phyloP scores from a whole-genome alignment of 1,140 invertebrate genomes.

The Drosophila fuyamai region DNA sequence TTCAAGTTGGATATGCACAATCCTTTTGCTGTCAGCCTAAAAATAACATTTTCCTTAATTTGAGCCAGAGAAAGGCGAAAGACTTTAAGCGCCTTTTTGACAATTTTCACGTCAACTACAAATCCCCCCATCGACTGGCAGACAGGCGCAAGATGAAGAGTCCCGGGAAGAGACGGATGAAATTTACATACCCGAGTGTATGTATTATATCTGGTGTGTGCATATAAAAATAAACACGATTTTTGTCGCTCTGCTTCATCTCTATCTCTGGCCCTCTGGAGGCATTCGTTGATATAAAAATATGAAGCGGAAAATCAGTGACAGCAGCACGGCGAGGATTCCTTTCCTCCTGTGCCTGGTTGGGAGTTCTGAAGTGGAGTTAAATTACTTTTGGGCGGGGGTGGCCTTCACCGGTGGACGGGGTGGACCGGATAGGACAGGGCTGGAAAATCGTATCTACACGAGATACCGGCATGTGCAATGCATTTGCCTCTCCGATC shows the following conservation, averaged over 20 bases:
- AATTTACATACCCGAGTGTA: conserved; percentile 61
- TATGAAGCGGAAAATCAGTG: conserved; percentile 82
- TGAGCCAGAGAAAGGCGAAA: conserved; percentile 41
- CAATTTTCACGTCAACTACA: conserved; percentile 80
- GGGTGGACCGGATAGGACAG: background rate
- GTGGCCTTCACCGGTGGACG: background rate
- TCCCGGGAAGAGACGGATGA: conserved; percentile 45
- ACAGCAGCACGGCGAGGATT: conserved; percentile 62
- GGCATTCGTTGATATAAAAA: conserved; percentile 67
- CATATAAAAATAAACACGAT: conserved; percentile 74
- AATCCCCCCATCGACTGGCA: conserved; percentile 56
- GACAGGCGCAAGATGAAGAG: conserved; percentile 29
- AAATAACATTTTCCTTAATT: conserved; percentile 80
- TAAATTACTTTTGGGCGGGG: conserved; percentile 72
- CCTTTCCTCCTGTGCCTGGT: conserved; percentile 44
- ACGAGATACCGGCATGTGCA: conserved; percentile 30
- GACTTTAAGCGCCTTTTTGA: conserved; percentile 80
- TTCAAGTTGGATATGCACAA: conserved; percentile 50
- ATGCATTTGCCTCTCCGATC: conserved; percentile 34
- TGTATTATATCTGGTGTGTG: conserved; percentile 47
- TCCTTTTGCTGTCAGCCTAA: conserved; percentile 74
- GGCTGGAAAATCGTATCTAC: conserved; percentile 31
- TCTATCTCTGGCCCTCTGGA: conserved; percentile 45
- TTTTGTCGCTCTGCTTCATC: conserved; percentile 58
- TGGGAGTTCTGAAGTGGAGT: conserved; percentile 76